These are phyloP conservation scores for Taeniopygia guttata DNA, from an alignment of 2,797 vertebrate species.

Conservation along the genomic window DNA sequence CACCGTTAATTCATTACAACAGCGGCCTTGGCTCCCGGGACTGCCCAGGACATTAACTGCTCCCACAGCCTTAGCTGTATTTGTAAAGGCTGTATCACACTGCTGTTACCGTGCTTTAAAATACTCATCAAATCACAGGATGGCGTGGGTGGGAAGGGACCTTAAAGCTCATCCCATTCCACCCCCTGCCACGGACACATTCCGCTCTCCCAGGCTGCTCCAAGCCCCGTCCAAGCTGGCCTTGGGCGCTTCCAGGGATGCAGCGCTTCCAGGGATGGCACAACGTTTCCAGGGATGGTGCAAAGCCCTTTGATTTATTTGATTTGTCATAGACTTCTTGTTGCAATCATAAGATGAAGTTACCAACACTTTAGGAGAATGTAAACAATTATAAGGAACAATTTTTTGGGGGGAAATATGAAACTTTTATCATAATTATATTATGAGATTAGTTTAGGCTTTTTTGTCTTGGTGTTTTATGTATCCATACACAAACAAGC, in stretches of 20 bases:
- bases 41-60: background rate
- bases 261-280: background rate
- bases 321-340: background rate
- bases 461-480: background rate
- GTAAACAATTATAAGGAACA: background rate
- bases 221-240: background rate
- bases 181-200: background rate
- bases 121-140: background rate
- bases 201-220: accelerated
- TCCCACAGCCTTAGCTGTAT: background rate
- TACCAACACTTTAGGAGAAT: background rate
- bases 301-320: background rate
- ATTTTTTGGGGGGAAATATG: background rate
- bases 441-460: background rate
- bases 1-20: background rate
- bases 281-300: accelerated
- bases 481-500: background rate
- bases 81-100: accelerated
- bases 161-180: background rate
- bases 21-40: background rate
- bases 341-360: background rate
- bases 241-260: background rate
- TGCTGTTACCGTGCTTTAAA: accelerated
- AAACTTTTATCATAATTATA: background rate
- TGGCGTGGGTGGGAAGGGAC: background rate